These are phyloP conservation scores for Nautilus pompilius DNA, from an alignment of 1,140 invertebrate species.

Conservation along the genomic window DNA sequence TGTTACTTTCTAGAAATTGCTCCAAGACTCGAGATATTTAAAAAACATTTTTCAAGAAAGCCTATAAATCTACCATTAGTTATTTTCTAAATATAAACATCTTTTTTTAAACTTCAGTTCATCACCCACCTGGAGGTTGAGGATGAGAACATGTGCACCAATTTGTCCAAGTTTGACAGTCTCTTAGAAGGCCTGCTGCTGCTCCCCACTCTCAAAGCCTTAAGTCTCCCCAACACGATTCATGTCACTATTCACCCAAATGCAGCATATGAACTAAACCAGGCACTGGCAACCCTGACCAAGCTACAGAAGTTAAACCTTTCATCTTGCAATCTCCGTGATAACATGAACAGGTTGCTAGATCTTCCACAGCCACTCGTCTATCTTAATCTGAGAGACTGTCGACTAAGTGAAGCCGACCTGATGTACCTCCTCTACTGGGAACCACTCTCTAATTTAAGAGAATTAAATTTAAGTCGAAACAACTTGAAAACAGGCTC, in stretches of 20 bases:
- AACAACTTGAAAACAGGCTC: constrained; percentile 31
- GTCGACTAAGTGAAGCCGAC: constrained; percentile 32
- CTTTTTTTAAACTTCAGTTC: too few species aligned
- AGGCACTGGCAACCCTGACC: constrained; percentile 18
- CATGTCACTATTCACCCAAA: constrained; percentile 23
- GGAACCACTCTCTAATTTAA: constrained; percentile 19
- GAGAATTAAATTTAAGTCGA: constrained; percentile 43
- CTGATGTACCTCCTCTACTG: constrained; percentile 30
- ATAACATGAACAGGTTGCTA: constrained; percentile 16
- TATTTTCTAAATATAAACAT: too few species aligned
- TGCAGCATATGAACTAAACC: constrained; percentile 19
- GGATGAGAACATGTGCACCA: constrained; percentile 27
- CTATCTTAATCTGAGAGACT: constrained; percentile 41
- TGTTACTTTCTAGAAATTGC: too few species aligned
- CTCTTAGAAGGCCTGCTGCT: constrained; percentile 28
- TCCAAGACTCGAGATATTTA: too few species aligned
- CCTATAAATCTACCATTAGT: too few species aligned
- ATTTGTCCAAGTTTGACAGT: constrained; percentile 15
- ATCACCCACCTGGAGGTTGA: constrained; percentile 41
- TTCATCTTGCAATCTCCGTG: constrained; percentile 34
- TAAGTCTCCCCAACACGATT: constrained; percentile 41
- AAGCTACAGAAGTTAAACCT: constrained; percentile 33
- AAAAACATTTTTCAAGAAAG: too few species aligned
- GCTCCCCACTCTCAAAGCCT: constrained; percentile 26
- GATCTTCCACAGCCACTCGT: constrained; percentile 16